Base-by-base conservation (phyloP, 1,140 invertebrate species). In the Neelides sp. region DNA sequence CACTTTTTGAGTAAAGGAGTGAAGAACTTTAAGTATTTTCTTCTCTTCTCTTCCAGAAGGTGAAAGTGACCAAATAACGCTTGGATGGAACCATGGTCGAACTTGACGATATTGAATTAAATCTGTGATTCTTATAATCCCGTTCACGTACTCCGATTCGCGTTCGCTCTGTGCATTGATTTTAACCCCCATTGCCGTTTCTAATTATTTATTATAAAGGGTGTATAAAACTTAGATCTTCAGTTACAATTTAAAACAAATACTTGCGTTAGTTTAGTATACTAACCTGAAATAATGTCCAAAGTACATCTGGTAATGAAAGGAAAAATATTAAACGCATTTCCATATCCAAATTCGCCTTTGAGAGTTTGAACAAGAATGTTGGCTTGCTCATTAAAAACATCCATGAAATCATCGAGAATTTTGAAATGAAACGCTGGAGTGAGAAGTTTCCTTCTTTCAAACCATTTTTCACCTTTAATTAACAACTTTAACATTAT, bases 71-170 rank as follows among this genome's bases (percentile, higher is more conserved):
- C 89, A 96, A 1, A 94, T 66, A 55, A 81, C 71, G 54, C 92
- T 80, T 7, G 79, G 77, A 68, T 85, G 79, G 12, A 91, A 68
- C 78, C 87, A 88, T 17, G 91, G 75, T 55, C 79, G 78, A 13
- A 82, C 79, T 58, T 90, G 81, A 57, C 91, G 79, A n/a, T 80
- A 66, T 62, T 86, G 83, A 0, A 86, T 73, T 49, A 87, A 84
- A 53, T 84, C 80, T 58, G 80, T 84, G 75, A 86, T 83, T 60
- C 72, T 74, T 50, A 0, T 51, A 8, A 87, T 75, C 19, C 83
- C 80, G 62, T 75, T 69, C 1, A 86, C 82, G 66, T 90, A 90
- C 52, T 79, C 76, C 23, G 79, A 81, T 50, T 82, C 72, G 24
- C 67, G 69, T 59, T 80, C 68, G 47, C 66, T 69, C 66, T 86